Evolutionary conservation across 1,140 invertebrate species (phyloP).

Genomic region (Drosophila elegans): DNA sequence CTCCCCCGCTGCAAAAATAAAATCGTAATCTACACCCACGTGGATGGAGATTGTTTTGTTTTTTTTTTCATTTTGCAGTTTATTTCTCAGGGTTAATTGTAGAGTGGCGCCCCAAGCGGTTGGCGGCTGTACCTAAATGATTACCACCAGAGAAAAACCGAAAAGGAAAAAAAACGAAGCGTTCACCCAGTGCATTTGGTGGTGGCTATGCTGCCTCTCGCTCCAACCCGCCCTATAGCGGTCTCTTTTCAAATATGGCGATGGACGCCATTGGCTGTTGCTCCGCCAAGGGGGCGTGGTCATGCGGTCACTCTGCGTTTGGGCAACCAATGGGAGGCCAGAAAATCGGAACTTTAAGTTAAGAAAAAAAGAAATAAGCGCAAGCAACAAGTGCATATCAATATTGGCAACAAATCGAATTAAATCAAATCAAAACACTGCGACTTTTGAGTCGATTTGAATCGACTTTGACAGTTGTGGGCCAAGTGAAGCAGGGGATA

Average conservation of each 20-base stretch:
- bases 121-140: constrained; percentile 47
- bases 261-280: constrained; percentile 54
- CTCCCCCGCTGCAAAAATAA: constrained; percentile 17
- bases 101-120: constrained; percentile 59
- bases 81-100: constrained; percentile 32
- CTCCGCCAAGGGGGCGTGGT: constrained; percentile 33
- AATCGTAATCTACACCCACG: constrained; percentile 29
- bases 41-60: not conserved
- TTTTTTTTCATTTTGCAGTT: constrained; percentile 1
- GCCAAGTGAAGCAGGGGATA: constrained; percentile 24
- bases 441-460: constrained; percentile 56
- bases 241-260: constrained; percentile 79
- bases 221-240: constrained; percentile 25
- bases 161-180: constrained; percentile 24
- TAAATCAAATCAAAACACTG: constrained; percentile 43
- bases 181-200: constrained; percentile 62
- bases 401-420: constrained; percentile 47
- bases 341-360: constrained; percentile 19
- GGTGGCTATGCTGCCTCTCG: constrained; percentile 53
- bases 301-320: not conserved
- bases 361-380: constrained; percentile 28
- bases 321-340: constrained; percentile 23
- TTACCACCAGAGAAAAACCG: constrained; percentile 21
- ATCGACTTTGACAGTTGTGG: constrained; percentile 51
- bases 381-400: constrained; percentile 68